phyloP scores from a whole-genome alignment of 2,797 vertebrate genomes.

The Hyperoplus lanceolatus region DNA sequence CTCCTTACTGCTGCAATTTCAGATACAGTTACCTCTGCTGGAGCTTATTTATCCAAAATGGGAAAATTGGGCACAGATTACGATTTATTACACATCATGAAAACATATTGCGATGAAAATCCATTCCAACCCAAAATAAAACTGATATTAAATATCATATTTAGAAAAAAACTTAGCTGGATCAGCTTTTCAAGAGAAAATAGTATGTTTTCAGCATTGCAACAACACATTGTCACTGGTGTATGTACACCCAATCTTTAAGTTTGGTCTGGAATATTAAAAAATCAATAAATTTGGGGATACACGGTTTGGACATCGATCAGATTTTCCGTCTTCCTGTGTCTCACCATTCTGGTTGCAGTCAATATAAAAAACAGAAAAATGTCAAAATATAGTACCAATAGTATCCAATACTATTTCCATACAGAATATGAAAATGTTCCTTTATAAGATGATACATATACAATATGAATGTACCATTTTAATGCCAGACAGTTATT shows the following conservation, averaged over 20 bases:
- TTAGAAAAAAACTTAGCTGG: background rate
- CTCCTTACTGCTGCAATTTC: constrained; percentile 1
- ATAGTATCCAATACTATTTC: background rate
- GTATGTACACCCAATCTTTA: background rate
- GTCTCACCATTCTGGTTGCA: background rate
- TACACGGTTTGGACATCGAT: background rate
- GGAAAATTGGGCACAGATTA: background rate
- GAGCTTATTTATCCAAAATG: background rate
- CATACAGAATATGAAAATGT: background rate
- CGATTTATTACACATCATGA: background rate
- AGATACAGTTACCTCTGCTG: constrained; percentile 1
- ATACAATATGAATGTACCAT: background rate
- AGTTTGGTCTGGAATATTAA: background rate
- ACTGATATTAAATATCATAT: constrained; percentile 4
- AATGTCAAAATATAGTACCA: background rate
- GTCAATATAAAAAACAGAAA: too few relatives aligned
- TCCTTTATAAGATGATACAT: background rate
- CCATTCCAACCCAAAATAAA: background rate
- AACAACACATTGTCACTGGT: background rate
- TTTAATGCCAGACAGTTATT: background rate
- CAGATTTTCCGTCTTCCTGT: background rate
- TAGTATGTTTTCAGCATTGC: too few relatives aligned
- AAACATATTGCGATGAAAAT: constrained; percentile 2
- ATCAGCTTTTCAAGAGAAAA: background rate
- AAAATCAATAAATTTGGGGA: background rate